Evolutionary conservation across 2,797 vertebrate species (phyloP).

Genomic region (Melanogrammus aeglefinus): DNA sequence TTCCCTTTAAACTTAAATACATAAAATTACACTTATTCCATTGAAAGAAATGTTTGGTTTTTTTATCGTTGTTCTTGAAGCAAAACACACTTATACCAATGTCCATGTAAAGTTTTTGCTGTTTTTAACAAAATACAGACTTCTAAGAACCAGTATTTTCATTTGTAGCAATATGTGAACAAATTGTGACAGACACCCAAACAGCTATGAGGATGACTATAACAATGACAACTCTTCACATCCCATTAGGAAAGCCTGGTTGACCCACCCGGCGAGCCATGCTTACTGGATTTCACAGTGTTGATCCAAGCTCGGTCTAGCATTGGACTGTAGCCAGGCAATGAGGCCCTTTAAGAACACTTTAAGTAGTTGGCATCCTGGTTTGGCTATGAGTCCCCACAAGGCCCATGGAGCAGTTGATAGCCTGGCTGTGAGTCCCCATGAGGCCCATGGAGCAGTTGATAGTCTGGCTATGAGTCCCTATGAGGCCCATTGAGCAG

Average conservation of each 20-base stretch:
- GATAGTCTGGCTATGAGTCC: constrained; percentile 63
- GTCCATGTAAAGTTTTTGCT: not conserved
- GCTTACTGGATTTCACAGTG: not conserved
- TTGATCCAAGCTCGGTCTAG: not conserved
- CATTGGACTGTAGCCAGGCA: not conserved
- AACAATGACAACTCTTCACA: not conserved
- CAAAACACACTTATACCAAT: not conserved
- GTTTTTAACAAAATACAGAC: not conserved
- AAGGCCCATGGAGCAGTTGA: not conserved
- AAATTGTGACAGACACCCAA: not conserved
- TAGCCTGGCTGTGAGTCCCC: not conserved
- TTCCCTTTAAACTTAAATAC: not conserved
- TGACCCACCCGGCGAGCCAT: not conserved
- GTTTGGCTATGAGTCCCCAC: not conserved
- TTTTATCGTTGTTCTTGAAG: not conserved
- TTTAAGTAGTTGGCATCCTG: not conserved
- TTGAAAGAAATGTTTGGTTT: not conserved
- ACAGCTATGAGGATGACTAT: not conserved
- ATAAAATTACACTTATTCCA: not conserved
- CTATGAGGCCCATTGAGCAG: not conserved
- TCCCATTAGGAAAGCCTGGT: not conserved
- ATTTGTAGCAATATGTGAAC: not conserved
- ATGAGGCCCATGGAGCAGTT: constrained; percentile 31
- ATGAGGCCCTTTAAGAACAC: not conserved
- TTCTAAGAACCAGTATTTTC: not conserved